Conservation (phyloP, 2,888 invertebrate genomes). For the Gastracanthus pulcherrimus region DNA sequence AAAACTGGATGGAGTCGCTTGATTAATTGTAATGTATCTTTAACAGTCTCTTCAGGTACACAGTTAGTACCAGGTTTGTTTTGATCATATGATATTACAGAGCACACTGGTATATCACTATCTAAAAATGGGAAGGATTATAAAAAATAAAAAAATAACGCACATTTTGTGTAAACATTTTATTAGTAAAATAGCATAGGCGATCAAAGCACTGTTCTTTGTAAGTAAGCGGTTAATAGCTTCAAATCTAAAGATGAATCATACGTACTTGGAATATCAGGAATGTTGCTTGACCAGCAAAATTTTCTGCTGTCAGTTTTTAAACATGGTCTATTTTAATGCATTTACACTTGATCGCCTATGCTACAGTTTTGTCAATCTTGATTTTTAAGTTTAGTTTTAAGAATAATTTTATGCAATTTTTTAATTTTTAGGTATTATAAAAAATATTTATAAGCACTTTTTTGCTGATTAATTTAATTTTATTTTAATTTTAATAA, state of each 20-base stretch:
- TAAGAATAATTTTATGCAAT: constrained; percentile 7
- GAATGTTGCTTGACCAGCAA: constrained; percentile 41
- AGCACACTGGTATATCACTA: constrained; percentile 81
- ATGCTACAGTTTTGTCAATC: constrained; percentile 33
- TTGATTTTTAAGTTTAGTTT: constrained; percentile 30
- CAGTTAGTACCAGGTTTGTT: constrained; percentile 83
- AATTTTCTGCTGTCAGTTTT: constrained; percentile 42
- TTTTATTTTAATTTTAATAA: constrained; percentile 13
- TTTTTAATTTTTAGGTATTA: not conserved
- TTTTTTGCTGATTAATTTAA: constrained; percentile 43
- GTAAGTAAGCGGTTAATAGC: constrained; percentile 50
- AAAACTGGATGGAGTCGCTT: constrained; percentile 84
- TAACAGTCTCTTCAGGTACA: constrained; percentile 82
- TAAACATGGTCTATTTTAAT: constrained; percentile 26
- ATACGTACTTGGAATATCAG: constrained; percentile 48
- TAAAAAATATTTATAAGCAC: not conserved
- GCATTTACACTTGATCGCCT: constrained; percentile 37
- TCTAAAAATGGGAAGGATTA: constrained; percentile 69
- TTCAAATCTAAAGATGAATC: constrained; percentile 26
- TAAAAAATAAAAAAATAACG: constrained; percentile 57
- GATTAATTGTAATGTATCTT: constrained; percentile 82
- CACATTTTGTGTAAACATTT: constrained; percentile 3
- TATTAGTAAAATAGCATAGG: constrained; percentile 37
- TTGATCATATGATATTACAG: constrained; percentile 77
- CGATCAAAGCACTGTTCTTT: constrained; percentile 43